Evolutionary conservation across 2,888 invertebrate species (phyloP).

Genomic region (Luperina testacea): DNA sequence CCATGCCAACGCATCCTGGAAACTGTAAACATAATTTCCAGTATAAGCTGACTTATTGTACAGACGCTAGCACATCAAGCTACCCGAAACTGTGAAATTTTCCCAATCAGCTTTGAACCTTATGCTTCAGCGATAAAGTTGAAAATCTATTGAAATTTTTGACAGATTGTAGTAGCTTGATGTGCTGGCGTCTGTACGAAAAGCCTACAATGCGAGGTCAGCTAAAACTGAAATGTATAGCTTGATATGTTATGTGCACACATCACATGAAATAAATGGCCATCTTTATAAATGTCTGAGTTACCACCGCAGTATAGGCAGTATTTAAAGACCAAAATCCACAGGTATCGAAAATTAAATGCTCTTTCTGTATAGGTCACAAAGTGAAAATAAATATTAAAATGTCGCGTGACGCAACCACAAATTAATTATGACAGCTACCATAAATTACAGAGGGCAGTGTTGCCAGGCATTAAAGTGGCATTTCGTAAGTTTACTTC

Average conservation of each 20-base stretch:
- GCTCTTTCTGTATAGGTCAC: constrained; percentile 36
- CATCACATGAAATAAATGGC: background rate
- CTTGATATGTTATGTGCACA: background rate
- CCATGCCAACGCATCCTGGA: background rate
- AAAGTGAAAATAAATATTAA: constrained; percentile 60
- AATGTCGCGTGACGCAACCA: constrained; percentile 56
- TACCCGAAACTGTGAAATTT: too few species aligned
- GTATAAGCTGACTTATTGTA: background rate
- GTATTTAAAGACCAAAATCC: constrained; percentile 28
- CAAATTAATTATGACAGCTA: constrained; percentile 50
- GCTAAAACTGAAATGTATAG: background rate
- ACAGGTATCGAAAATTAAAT: constrained; percentile 28
- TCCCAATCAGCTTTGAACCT: too few species aligned
- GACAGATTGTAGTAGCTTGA: too few species aligned
- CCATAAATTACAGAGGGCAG: constrained; percentile 45
- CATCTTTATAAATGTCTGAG: constrained; percentile 1
- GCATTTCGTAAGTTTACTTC: constrained; percentile 35
- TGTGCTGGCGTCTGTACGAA: background rate
- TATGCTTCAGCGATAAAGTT: too few species aligned
- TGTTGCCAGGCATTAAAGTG: constrained; percentile 44
- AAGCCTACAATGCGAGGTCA: background rate
- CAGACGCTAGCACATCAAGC: too few species aligned
- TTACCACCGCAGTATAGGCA: background rate
- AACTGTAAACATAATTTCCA: background rate
- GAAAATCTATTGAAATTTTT: too few species aligned